Conservation (phyloP, 1,140 invertebrate genomes). For the Hyles euphorbiae region DNA sequence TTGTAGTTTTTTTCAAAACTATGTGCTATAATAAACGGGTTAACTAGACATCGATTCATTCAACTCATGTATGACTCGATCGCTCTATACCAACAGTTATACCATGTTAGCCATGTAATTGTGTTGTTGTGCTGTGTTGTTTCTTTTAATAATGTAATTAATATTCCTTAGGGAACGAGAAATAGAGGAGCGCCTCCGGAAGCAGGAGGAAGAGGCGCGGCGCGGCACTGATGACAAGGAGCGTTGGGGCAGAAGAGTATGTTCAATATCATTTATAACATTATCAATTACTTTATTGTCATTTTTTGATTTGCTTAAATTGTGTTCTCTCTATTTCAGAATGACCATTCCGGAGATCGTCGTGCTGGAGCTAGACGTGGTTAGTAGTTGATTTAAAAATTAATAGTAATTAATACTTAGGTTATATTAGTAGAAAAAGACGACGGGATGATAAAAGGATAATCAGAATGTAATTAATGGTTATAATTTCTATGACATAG, state of each 20-base stretch:
- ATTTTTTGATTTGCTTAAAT: background rate
- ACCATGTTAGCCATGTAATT: background rate
- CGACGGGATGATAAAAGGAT: background rate
- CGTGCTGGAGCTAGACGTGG: constrained; percentile 54
- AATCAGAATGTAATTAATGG: background rate
- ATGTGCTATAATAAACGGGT: constrained; percentile 51
- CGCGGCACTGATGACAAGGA: constrained; percentile 61
- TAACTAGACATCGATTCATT: constrained; percentile 51
- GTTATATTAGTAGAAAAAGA: constrained; percentile 1
- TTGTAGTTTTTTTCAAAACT: constrained; percentile 18
- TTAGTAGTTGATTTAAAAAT: constrained; percentile 22
- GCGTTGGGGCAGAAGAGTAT: constrained; percentile 62
- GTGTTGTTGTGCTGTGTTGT: too few relatives aligned
- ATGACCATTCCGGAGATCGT: constrained; percentile 64
- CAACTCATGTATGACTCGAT: constrained; percentile 35
- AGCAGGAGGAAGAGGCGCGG: constrained; percentile 66
- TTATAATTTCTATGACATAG: constrained; percentile 24
- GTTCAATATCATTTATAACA: constrained; percentile 1
- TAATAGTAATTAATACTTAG: background rate
- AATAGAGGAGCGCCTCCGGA: constrained; percentile 70
- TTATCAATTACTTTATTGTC: too few relatives aligned
- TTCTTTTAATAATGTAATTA: background rate
- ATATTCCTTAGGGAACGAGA: constrained; percentile 58
- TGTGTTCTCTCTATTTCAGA: constrained; percentile 29
- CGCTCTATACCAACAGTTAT: constrained; percentile 57